Base-by-base conservation (phyloP, 2,113 vertebrate species). In the Galemys pyrenaicus region DNA sequence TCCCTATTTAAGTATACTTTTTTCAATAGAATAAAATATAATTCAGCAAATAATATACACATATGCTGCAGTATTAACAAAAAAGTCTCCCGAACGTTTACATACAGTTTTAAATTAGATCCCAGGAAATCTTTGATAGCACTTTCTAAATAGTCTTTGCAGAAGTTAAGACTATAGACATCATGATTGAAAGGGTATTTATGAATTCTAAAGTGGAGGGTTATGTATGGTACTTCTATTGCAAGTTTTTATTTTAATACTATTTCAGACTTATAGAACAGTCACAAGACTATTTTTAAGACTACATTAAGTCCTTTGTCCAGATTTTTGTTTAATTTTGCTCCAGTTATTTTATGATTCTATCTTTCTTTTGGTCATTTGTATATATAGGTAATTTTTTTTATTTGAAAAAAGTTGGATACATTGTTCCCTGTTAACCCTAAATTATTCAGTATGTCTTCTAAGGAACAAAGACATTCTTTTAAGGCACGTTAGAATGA, bases 1-100 rank as follows among this genome's bases (percentile, higher is more conserved):
- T 71, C 2, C 28, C 8, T 12, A 41, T 68, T 92, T 73, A 73
- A 77, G 44, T 73, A 94, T 1, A 92, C 28, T 17, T 37, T 39
- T 70, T 37, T 75, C 15, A 82, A 39, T 62, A 87, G 84, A 91
- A 95, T 94, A 75, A 91, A 87, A 44, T 81, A 49, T 26, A 94
- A 68, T 82, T 94, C 17, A 44, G 6, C 49, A 86, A 94, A 58
- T 85, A 85, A 62, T 67, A 54, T 46, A 2, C 20, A 78, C 30
- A 81, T 87, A 35, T 64, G 2, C 1, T 41, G 0, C 12, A 54
- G 7, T 86, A 0, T 64, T 95, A 46, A 78, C 20, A 56, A 5
- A 70, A 73, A 68, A 19, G 16, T 20, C 17, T 24, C 26, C 70
- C 32, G 74, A 35, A 37, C 90, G 58, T 77, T 19, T 68, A 56